These are phyloP conservation scores for Raja brachyura DNA, from an alignment of 2,113 vertebrate genomes.

Conservation along the genomic window DNA sequence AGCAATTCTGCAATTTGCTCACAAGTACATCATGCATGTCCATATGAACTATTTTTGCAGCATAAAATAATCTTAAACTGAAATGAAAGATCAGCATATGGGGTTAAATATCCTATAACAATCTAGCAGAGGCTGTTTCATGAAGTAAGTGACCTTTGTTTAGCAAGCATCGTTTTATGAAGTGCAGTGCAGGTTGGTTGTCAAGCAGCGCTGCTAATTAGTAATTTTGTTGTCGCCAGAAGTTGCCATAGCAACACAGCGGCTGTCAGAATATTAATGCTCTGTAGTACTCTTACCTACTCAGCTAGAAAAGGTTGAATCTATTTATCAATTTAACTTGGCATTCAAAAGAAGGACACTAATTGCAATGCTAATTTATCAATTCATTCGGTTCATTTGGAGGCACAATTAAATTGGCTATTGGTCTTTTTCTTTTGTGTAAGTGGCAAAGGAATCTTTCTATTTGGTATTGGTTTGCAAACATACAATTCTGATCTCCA, in stretches of 20 bases:
- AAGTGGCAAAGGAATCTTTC: not conserved
- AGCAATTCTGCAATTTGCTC: not conserved
- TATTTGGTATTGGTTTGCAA: not conserved
- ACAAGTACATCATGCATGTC: not conserved
- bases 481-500: not conserved
- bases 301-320: not conserved
- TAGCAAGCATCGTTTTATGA: not conserved
- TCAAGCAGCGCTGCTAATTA: slow-evolving; percentile 26
- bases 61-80: not conserved
- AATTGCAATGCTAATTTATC: not conserved
- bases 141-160: slow-evolving; percentile 1
- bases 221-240: slow-evolving; percentile 28
- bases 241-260: slow-evolving; percentile 19
- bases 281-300: not conserved
- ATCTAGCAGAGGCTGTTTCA: slow-evolving; percentile 1
- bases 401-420: not conserved
- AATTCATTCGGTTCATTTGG: too few species aligned
- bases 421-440: not conserved
- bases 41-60: not conserved
- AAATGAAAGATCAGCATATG: slow-evolving; percentile 5
- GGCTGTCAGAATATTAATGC: slow-evolving; percentile 25
- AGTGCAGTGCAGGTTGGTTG: slow-evolving; percentile 29
- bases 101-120: slow-evolving; percentile 2
- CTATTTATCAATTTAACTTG: not conserved
- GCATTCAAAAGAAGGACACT: not conserved